Evolutionary conservation across 1,140 invertebrate species (phyloP).

Genomic region (Tenebrio molitor): DNA sequence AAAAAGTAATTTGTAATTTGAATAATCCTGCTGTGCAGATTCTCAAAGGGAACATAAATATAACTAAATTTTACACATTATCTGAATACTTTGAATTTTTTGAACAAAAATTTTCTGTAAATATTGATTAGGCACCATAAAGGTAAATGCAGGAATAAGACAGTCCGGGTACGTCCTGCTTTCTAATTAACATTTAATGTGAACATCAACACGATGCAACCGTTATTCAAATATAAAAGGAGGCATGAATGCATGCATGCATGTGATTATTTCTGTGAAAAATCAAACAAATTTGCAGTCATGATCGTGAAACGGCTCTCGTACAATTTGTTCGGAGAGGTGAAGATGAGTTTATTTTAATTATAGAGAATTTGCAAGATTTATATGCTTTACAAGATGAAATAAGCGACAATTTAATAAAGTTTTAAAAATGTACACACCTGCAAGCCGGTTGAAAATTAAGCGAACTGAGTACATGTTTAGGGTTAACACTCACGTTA

Average conservation of each 20-base stretch:
- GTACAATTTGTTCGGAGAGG: no score
- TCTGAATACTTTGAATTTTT: no score
- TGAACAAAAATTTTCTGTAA: no score
- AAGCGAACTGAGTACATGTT: no score
- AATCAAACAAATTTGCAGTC: background rate
- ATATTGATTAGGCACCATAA: constrained; percentile 11
- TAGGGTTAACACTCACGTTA: no score
- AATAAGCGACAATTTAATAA: no score
- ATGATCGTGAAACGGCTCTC: background rate
- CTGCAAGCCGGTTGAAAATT: no score
- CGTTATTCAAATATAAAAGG: constrained; percentile 39
- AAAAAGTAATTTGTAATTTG: no score
- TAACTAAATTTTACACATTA: no score
- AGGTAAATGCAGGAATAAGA: background rate
- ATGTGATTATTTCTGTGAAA: constrained; percentile 2
- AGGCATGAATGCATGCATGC: background rate
- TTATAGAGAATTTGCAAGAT: background rate
- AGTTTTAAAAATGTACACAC: no score
- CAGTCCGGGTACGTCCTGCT: constrained; percentile 2
- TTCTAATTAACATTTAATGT: constrained; percentile 46
- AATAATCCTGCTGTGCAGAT: no score
- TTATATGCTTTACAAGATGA: background rate
- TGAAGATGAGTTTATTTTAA: background rate
- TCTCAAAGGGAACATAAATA: no score
- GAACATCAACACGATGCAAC: constrained; percentile 17